Evolutionary conservation across 2,888 invertebrate genomes (phyloP).

Genomic region (Panopea generosa): DNA sequence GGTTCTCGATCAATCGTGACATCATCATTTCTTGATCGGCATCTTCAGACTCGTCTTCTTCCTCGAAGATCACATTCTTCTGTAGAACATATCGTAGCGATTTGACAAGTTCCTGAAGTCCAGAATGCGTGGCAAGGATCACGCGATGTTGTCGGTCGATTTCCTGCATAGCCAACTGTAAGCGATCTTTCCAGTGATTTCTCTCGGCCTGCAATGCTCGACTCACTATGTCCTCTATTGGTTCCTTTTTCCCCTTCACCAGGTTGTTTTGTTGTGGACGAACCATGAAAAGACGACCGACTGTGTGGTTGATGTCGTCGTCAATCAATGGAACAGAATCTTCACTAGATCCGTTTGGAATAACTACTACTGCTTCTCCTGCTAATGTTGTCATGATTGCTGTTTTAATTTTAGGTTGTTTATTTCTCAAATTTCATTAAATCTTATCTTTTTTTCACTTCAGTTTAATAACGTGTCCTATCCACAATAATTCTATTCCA

Average conservation of each 20-base stretch:
- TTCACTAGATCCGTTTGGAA: not conserved
- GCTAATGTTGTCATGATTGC: too few species aligned
- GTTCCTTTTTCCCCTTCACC: constrained; percentile 29
- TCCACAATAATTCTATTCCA: too few species aligned
- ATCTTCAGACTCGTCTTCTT: constrained; percentile 62
- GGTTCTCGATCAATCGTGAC: constrained; percentile 55
- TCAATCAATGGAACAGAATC: constrained; percentile 49
- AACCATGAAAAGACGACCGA: constrained; percentile 53
- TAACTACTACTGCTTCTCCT: too few species aligned
- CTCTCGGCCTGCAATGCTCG: constrained; percentile 72
- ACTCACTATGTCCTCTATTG: constrained; percentile 53
- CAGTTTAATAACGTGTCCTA: too few species aligned
- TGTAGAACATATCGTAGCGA: constrained; percentile 39
- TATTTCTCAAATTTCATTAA: too few species aligned
- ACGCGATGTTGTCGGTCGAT: constrained; percentile 73
- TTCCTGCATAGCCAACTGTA: constrained; percentile 71
- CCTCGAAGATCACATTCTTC: constrained; percentile 34
- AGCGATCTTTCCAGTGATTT: constrained; percentile 75
- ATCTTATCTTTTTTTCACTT: too few species aligned
- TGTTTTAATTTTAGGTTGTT: too few species aligned
- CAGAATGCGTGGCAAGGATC: constrained; percentile 61
- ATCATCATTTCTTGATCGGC: constrained; percentile 47
- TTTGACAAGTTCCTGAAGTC: constrained; percentile 68
- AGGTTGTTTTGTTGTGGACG: constrained; percentile 48
- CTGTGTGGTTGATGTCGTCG: constrained; percentile 74